Evolutionary conservation across 2,797 vertebrate genomes (phyloP), one percentile per base, ranked within the genome.

Genomic region (Poeciliopsis presidionis): DNA sequence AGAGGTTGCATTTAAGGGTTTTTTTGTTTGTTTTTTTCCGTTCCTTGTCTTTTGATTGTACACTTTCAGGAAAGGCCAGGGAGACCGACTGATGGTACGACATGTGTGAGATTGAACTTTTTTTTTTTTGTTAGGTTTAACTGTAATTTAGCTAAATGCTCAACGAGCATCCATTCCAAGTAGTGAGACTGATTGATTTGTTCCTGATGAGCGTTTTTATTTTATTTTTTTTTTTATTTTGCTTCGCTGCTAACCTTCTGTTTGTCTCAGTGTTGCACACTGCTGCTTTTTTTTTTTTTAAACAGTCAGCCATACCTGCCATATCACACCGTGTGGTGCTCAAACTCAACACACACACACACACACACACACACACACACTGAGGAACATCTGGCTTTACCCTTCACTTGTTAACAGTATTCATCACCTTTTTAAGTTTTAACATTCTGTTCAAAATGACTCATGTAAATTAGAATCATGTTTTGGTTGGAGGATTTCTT

Each of bases 321-420:
- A 84, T 87, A 92, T 90, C 87, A 90, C 91, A 93, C 91, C 93
- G 94, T 95, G 95, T 94, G 92, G 91, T 91, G 94, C 90, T 92
- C 80, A 76, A 88, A 88, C 85, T 81, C 81, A 72, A 80, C 85
- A 86, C 79, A 85, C 79, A 85, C 51, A 33, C 33, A 33, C 79
- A 85, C 79, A 85, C 51, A 33, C 33, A 33, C 85, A 86, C 79
- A 84, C 80, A 84, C 53, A 55, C 79, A 85, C 80, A 85, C 80
- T 81, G 78, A 86, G 79, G 82, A 91, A 90, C 77, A 63, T 90
- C 78, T 80, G 75, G 87, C 87, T 90, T 90, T 77, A 61, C 71
- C 81, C 81, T n/a, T 89, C 81, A 87, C 76, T 73, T 83, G 59
- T 90, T 92, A 92, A 93, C 92, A 93, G 91, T 93, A 91, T 95